Percentiles rank a stretch among this genome's conserved stretches.
These are phyloP conservation scores for Pseudopipra pipra DNA, from an alignment of 2,113 vertebrate genomes.

Conservation along the genomic window DNA sequence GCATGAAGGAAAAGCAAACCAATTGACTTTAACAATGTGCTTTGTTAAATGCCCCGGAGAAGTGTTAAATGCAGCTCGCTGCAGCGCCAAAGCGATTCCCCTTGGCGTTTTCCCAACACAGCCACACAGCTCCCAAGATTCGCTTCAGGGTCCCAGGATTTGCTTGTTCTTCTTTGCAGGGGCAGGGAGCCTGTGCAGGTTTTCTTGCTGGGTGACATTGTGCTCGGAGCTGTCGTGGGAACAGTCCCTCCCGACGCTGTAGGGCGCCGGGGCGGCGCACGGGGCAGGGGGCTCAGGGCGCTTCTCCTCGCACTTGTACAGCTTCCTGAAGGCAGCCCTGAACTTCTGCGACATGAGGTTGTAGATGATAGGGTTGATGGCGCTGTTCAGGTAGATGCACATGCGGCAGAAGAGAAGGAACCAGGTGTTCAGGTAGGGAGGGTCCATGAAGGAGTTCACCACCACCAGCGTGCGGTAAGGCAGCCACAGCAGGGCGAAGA, in stretches of 20 bases:
- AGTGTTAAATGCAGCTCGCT: not conserved
- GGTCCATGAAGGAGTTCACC: slow-evolving; percentile 85
- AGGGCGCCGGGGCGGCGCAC: slow-evolving; percentile 66
- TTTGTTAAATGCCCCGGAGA: not conserved
- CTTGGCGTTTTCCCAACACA: not conserved
- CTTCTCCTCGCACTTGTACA: slow-evolving; percentile 73
- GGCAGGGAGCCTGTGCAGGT: slow-evolving; percentile 48
- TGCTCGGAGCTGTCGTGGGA: slow-evolving; percentile 72
- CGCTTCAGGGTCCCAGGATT: not conserved
- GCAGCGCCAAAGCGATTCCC: not conserved
- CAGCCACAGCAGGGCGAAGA: slow-evolving; percentile 87
- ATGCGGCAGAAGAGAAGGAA: slow-evolving; percentile 86
- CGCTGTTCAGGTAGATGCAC: slow-evolving; percentile 86
- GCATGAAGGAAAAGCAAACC: not conserved
- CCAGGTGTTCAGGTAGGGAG: slow-evolving; percentile 81
- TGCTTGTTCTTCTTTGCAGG: slow-evolving; percentile 15
- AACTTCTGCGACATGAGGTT: slow-evolving; percentile 90
- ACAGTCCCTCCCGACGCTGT: slow-evolving; percentile 72
- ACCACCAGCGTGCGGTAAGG: slow-evolving; percentile 84
- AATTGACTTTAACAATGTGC: not conserved
- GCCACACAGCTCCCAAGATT: not conserved
- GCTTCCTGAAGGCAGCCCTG: slow-evolving; percentile 78
- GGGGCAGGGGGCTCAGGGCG: not conserved
- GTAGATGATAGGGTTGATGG: slow-evolving; percentile 86
- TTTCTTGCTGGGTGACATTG: slow-evolving; percentile 67